Percentiles rank a stretch among this genome's conserved stretches.
Conservation (phyloP, 2,888 invertebrate species). For the Molorchus minor region DNA sequence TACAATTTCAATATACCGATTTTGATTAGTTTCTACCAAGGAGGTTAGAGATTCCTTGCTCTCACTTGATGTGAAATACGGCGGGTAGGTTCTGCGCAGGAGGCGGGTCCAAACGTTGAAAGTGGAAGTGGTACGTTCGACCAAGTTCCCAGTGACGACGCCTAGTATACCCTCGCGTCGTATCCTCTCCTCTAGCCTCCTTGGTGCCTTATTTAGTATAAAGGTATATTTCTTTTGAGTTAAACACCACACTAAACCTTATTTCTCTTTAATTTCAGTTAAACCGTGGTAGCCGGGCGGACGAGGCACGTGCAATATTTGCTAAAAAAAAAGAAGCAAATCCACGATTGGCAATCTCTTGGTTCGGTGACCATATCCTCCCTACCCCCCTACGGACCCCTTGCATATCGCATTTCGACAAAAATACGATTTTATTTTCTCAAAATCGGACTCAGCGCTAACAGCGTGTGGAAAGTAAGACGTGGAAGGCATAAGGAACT, state of each 20-base stretch:
- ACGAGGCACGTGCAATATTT: constrained; percentile 51
- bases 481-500: not conserved
- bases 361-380: constrained; percentile 37
- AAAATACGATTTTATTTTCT: not conserved
- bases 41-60: no score
- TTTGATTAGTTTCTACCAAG: no score
- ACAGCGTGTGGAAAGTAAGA: constrained; percentile 7
- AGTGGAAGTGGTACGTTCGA: no score
- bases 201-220: no score
- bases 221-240: constrained; percentile 12
- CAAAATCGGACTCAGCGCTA: not conserved
- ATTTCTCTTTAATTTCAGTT: constrained; percentile 47
- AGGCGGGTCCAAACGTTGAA: no score
- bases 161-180: no score
- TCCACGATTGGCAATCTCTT: constrained; percentile 47
- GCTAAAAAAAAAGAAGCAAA: constrained; percentile 44
- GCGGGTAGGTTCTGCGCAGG: no score
- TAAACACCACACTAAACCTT: constrained; percentile 28
- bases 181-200: no score
- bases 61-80: no score
- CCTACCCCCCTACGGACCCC: not conserved
- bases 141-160: no score
- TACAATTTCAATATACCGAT: no score
- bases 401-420: constrained; percentile 30
- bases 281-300: constrained; percentile 47